A percentile compares a stretch with the other conserved stretches of the same genome.
Evolutionary conservation across 2,113 vertebrate species (phyloP).

Genomic region (Tachycineta bicolor): DNA sequence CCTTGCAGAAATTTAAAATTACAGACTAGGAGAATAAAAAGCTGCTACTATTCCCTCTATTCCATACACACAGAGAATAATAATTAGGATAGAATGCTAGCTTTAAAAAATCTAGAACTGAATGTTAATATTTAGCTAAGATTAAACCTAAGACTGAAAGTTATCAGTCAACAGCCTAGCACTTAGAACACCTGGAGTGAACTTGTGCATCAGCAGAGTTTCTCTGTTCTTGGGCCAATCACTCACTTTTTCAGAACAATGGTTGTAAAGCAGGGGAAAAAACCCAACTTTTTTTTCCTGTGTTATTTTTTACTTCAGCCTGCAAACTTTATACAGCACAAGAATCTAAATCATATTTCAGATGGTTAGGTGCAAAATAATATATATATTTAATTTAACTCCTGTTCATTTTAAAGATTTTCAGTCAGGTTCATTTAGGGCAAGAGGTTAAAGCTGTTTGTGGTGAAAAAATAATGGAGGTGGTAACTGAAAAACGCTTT

Average conservation of each 20-base stretch:
- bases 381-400: background rate
- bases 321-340: background rate
- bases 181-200: background rate
- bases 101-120: background rate
- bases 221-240: background rate
- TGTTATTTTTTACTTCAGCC: background rate
- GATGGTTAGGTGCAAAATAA: background rate
- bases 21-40: background rate
- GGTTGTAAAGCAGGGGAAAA: accelerated
- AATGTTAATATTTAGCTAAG: background rate
- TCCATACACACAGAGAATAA: background rate
- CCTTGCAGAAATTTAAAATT: background rate
- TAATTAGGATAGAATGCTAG: background rate
- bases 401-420: background rate
- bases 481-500: background rate
- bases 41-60: background rate
- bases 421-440: background rate
- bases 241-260: background rate
- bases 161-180: background rate
- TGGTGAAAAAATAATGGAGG: background rate
- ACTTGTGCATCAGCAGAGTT: background rate
- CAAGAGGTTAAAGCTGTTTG: background rate
- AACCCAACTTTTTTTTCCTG: background rate
- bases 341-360: background rate
- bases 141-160: background rate